Base-by-base conservation (phyloP, 2,113 vertebrate species). In the Calonectris borealis region DNA sequence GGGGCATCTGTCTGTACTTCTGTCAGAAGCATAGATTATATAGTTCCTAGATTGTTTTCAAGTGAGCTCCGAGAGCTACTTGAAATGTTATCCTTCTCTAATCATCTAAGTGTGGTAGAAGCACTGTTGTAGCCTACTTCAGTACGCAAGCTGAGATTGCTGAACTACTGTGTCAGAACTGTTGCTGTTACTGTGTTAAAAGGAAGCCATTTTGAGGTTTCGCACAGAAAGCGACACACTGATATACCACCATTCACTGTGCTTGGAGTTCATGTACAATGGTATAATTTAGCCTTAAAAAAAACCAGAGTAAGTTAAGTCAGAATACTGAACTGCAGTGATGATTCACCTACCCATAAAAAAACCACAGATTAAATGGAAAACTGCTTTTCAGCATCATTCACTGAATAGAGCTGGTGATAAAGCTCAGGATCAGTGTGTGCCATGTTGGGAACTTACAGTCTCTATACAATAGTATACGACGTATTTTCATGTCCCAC, bases 321-420 rank as follows among this genome's bases (percentile, higher is more conserved):
- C 66, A 73, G 10, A 36, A 57, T 42, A 31, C 27, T 62, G 66
- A 54, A 54, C 17, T 34, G 14, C 60, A 58, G 49, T 27, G 42
- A 32, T 90, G 86, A 92, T 51, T 96, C 93, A 95, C 7, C 31
- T 65, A 6, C 38, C 44, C 79, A 36, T 85, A 49, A 88, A 82
- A 88, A 82, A 62, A 46, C 44, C 7, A 3, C 7, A 84, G 54
- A 49, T 27, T 64, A 44, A 82, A 57, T 3, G 34, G 3, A 46
- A 40, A 81, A 9, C 29, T 48, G 48, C 44, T 91, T 52, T 32
- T 57, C 26, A 46, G 54, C 11, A 1, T 78, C 34, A 36, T 22
- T 57, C 48, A 40, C 48, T 40, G 26, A 85, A 6, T 5, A 80
- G 12, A 78, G 58, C 49, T 49, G 58, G 7, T 87, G 38, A 90